Evolutionary conservation across 2,888 invertebrate genomes (phyloP), one percentile per base, ranked within the genome.

Genomic region (Tiphia femorata): DNA sequence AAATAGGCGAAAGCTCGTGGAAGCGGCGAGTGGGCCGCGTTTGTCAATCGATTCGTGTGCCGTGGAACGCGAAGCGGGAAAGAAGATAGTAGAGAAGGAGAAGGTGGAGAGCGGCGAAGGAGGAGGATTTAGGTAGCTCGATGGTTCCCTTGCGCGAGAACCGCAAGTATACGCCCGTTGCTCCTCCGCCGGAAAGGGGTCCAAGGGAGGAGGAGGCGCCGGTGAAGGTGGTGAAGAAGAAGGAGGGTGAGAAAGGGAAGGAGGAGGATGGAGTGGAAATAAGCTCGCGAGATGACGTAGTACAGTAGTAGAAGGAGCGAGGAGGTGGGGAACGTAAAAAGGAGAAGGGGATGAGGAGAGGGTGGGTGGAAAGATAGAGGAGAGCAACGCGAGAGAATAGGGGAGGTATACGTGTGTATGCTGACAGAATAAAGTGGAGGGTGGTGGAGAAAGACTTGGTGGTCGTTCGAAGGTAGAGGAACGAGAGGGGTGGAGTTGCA

Each of bases 81-180:
- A n/a, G n/a, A n/a, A n/a, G n/a, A n/a, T n/a, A n/a, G n/a, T n/a
- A n/a, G n/a, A n/a, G n/a, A n/a, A n/a, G n/a, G n/a, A n/a, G n/a
- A n/a, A n/a, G n/a, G n/a, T n/a, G n/a, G n/a, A n/a, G n/a, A 23
- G 17, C 17, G 27, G 37, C 37, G 52, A 17, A 46, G 30, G 25
- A 12, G 40, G 17, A 44, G 43, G 56, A 46, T 53, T 51, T 55
- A 40, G 33, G 38, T 27, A 23, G 14, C 21, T 49, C 42, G 17
- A 37, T 14, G 33, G 12, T 46, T 49, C 25, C 38, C 50, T 61
- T 51, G 60, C 51, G 63, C 53, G 58, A 58, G 64, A 68, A 71
- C 72, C 71, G 58, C 73, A 73, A 59, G 70, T 67, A 68, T 61
- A 62, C 60, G 60, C 64, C 64, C 65, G 67, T 62, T 66, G 67